Evolutionary conservation across 1,140 invertebrate species (phyloP).

Genomic region (Ylistrum balloti): DNA sequence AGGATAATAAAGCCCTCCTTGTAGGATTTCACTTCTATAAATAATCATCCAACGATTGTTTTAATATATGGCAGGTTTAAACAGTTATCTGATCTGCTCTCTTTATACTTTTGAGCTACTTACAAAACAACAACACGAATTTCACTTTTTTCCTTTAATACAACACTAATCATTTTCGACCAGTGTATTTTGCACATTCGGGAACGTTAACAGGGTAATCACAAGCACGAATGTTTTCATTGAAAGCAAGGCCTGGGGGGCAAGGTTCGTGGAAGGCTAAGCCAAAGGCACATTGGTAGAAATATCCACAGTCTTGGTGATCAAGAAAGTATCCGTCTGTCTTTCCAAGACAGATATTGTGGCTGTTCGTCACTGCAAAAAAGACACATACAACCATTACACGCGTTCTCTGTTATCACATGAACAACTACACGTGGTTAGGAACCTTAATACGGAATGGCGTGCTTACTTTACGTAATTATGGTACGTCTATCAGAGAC

Average conservation of each 20-base stretch:
- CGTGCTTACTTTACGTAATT: not conserved
- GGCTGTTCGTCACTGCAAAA: slow-evolving; percentile 42
- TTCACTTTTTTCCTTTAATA: not conserved
- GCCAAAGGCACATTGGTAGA: slow-evolving; percentile 60
- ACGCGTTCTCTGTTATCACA: not conserved
- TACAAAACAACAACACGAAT: not conserved
- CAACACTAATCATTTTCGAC: slow-evolving; percentile 22
- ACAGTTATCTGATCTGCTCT: too few species aligned
- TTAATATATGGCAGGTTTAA: too few species aligned
- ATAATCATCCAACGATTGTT: too few species aligned
- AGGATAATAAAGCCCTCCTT: too few species aligned
- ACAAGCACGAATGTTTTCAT: slow-evolving; percentile 55
- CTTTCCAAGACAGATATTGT: slow-evolving; percentile 53
- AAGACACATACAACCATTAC: not conserved
- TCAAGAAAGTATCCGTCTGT: slow-evolving; percentile 50
- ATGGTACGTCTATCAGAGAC: not conserved
- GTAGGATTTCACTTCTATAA: too few species aligned
- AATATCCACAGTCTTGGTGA: slow-evolving; percentile 51
- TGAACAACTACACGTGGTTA: not conserved
- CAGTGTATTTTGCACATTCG: slow-evolving; percentile 41
- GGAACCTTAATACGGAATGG: not conserved
- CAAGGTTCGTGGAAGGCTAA: slow-evolving; percentile 56
- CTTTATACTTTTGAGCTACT: too few species aligned
- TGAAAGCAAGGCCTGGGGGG: slow-evolving; percentile 53
- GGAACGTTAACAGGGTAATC: slow-evolving; percentile 57